phyloP scores from a whole-genome alignment of 2,113 vertebrate genomes.

The Pelusios castaneus region DNA sequence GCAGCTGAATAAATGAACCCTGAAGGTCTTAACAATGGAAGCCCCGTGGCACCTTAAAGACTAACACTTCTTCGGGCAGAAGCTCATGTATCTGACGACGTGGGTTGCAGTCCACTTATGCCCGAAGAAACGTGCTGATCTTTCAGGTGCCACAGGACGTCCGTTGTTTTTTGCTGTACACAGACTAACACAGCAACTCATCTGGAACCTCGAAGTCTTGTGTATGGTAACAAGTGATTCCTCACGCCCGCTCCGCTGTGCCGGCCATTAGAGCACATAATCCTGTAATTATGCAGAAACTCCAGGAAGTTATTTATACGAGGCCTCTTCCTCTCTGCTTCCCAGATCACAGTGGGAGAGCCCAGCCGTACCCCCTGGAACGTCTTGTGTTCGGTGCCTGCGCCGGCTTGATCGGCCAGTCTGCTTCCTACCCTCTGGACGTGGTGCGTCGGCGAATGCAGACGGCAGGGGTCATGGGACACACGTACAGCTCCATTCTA shows the following conservation, averaged over 20 bases:
- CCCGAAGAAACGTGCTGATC: no score
- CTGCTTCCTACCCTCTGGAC: conserved; percentile 95
- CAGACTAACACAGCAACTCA: no score
- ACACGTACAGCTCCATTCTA: conserved; percentile 85
- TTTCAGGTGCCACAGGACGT: no score
- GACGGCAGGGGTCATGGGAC: conserved; percentile 92
- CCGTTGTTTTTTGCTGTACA: no score
- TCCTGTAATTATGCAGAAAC: neutral
- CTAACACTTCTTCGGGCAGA: no score
- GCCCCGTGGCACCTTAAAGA: no score
- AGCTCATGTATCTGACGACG: no score
- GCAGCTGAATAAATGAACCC: neutral
- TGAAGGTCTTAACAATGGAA: neutral
- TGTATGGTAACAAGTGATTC: fast-evolving
- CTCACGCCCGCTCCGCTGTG: neutral
- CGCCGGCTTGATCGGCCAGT: conserved; percentile 93
- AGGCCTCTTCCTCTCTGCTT: neutral
- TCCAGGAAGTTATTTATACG: neutral
- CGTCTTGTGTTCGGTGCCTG: conserved; percentile 93
- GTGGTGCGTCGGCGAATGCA: conserved; percentile 98
- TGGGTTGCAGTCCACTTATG: no score
- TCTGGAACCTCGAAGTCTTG: neutral
- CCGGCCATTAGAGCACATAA: neutral
- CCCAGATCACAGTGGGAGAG: conserved; percentile 85
- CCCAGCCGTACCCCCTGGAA: conserved; percentile 88